Evolutionary conservation across 1,140 invertebrate genomes (phyloP).

Genomic region (Philopotamus ludificatus): DNA sequence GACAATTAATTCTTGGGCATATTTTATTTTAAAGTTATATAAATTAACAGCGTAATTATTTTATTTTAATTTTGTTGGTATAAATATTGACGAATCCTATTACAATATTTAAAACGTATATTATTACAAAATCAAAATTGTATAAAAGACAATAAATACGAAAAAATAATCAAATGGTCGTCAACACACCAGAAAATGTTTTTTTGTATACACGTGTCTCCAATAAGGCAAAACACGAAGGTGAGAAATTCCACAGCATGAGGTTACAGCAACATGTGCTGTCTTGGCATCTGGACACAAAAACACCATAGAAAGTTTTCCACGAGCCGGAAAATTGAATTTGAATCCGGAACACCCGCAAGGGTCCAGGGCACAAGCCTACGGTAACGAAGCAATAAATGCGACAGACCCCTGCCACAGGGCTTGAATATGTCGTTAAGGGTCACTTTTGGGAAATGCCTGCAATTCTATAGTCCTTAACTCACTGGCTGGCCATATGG

Average conservation of each 20-base stretch:
- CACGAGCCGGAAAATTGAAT: constrained; percentile 32
- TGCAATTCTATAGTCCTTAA: constrained; percentile 5
- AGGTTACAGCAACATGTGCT: background rate
- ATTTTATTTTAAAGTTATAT: too few species aligned
- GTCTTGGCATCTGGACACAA: constrained; percentile 25
- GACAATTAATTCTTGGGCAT: too few species aligned
- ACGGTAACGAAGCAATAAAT: constrained; percentile 38
- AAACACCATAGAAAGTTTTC: constrained; percentile 27
- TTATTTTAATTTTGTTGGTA: too few species aligned
- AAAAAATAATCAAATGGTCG: too few species aligned
- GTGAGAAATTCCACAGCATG: background rate
- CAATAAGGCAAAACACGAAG: constrained; percentile 19
- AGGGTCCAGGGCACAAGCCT: constrained; percentile 4
- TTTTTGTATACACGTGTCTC: too few species aligned
- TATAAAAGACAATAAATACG: too few species aligned
- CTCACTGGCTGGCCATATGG: background rate
- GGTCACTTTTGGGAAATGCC: constrained; percentile 33
- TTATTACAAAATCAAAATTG: too few species aligned
- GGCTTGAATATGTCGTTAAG: constrained; percentile 39
- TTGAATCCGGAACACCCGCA: constrained; percentile 34
- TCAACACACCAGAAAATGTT: too few species aligned
- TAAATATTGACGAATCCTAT: too few species aligned
- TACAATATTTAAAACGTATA: too few species aligned
- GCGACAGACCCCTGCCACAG: background rate
- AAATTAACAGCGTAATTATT: too few species aligned